Evolutionary conservation across 2,113 vertebrate species (phyloP), one percentile per base, ranked within the genome.

Genomic region (Glaucidium brasilianum): DNA sequence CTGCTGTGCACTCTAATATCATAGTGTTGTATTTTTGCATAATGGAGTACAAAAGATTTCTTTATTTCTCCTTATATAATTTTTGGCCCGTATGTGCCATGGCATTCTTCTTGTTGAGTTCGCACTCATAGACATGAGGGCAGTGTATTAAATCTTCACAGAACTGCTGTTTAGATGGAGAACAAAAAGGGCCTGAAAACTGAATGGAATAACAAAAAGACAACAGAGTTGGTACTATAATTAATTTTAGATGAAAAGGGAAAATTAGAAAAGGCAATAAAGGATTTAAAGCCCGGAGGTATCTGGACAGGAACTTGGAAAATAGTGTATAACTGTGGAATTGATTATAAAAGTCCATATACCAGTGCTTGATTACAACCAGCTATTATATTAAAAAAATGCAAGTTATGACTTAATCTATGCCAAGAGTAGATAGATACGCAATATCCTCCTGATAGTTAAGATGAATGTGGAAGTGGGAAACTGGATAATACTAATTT

Each of bases 241-340:
- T 94, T 95, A 93, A 96, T 94, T 96, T 95, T 92, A 91, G 53
- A 91, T 92, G 56, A 96, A 89, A 94, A 74, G 14, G 13, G 45
- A 58, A 79, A 91, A 94, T 80, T 60, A 69, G 66, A 90, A 83
- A 91, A 75, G 63, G 67, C 49, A 92, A 64, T 75, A 83, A 93
- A 86, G 62, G 53, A 79, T 71, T 89, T 56, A 81, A 94, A 95
- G 60, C 56, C 91, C 41, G 34, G n/a, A 85, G 63, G 71, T 92
- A 85, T 86, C 63, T 93, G 87, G 84, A 63, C 73, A 92, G 85
- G 56, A 95, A 80, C 60, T 87, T 78, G 41, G 67, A 87, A 88
- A 85, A 92, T 18, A 66, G 10, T 39, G 47, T 13, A 4, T 64
- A 92, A 82, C 56, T 72, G 11, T 94, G 76, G 39, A 80, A 68